A percentile compares a stretch with the other conserved stretches of the same genome.
These are phyloP conservation scores for Ianthella basta DNA, from an alignment of 37 sponge, comb jelly and placozoan genomes.

Conservation along the genomic window DNA sequence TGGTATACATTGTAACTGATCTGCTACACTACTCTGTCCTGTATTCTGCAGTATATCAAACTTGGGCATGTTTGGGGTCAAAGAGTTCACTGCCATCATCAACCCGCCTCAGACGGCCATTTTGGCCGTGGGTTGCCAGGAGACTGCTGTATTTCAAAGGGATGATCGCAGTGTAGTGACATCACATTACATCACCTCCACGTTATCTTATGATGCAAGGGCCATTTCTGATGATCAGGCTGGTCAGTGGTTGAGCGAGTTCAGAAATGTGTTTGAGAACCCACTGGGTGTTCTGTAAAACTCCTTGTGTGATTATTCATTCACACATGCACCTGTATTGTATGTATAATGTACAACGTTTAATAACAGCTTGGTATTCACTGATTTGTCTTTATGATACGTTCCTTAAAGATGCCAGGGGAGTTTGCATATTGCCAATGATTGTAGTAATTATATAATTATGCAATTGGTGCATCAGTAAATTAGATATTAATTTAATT, in stretches of 20 bases:
- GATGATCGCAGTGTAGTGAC: background rate
- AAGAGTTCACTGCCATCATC: conserved; percentile 29
- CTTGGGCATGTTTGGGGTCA: conserved; percentile 28
- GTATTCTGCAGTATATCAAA: conserved; percentile 21
- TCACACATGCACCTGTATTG: no score
- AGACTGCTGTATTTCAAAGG: background rate
- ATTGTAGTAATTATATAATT: no score
- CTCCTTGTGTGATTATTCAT: no score
- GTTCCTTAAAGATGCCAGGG: no score
- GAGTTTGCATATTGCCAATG: no score
- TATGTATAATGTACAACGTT: no score
- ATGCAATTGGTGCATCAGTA: no score
- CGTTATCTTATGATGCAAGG: background rate
- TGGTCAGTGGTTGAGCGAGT: background rate
- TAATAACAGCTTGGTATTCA: no score
- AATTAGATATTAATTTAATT: no score
- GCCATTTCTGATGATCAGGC: conserved; percentile 10
- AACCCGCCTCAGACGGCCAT: conserved; percentile 36
- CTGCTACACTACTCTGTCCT: no score
- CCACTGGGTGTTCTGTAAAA: background rate
- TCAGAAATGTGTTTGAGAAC: background rate
- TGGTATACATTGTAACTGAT: no score
- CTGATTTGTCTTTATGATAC: no score
- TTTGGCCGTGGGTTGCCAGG: conserved; percentile 25
- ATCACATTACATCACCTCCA: conserved; percentile 1